These are phyloP conservation scores for Falco peregrinus DNA, from an alignment of 2,797 vertebrate species.

Conservation along the genomic window DNA sequence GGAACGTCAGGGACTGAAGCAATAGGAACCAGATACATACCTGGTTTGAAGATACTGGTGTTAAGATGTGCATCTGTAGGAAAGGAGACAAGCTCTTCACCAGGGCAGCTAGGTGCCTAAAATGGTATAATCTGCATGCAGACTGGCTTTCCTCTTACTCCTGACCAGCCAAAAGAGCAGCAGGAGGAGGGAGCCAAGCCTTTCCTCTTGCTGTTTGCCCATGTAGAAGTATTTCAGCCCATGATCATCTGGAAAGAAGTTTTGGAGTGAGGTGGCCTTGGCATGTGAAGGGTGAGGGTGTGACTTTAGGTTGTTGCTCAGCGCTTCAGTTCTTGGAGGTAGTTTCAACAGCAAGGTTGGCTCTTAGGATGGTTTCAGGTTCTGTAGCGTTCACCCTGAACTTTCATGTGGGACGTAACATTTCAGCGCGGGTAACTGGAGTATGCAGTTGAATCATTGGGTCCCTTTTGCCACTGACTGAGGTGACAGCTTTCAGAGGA, in stretches of 20 bases:
- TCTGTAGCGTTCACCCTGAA: not conserved
- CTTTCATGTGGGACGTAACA: not conserved
- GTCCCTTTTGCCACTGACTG: not conserved
- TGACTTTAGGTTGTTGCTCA: not conserved
- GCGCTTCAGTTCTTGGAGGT: not conserved
- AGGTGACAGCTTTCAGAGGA: not conserved
- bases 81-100: not conserved
- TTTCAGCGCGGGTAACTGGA: not conserved
- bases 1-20: not conserved
- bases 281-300: not conserved
- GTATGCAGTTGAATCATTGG: not conserved
- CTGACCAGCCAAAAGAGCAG: not conserved
- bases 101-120: not conserved
- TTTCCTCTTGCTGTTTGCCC: not conserved
- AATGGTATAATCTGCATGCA: not conserved
- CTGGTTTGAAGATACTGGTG: not conserved
- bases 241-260: not conserved
- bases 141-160: not conserved
- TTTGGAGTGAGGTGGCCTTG: not conserved
- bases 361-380: not conserved
- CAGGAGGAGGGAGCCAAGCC: not conserved
- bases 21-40: not conserved
- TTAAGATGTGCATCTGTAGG: not conserved
- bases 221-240: not conserved
- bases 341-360: not conserved